Conservation (phyloP, 2,113 vertebrate genomes). For the Ammodramus savannarum region DNA sequence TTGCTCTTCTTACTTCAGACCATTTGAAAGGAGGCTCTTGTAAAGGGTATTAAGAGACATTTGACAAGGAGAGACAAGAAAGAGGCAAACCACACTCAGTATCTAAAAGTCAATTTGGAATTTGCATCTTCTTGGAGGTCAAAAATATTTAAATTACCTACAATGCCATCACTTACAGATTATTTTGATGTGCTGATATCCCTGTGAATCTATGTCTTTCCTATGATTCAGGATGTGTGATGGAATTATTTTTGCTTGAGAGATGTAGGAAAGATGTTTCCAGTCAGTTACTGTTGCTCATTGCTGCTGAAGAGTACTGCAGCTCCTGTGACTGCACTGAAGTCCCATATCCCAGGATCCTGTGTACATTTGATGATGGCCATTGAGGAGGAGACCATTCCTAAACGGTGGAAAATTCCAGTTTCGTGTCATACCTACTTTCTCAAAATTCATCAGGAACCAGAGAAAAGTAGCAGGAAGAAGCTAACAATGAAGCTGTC, state of each 20-base stretch:
- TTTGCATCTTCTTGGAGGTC: neutral
- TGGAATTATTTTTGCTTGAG: neutral
- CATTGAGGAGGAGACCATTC: neutral
- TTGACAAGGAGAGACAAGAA: neutral
- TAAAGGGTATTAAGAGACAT: neutral
- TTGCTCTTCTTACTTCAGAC: neutral
- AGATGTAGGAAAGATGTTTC: neutral
- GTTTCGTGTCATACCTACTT: neutral
- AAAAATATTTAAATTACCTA: neutral
- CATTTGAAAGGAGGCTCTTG: neutral
- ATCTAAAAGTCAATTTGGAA: neutral
- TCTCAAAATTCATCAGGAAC: neutral
- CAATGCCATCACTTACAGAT: neutral
- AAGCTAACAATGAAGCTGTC: neutral
- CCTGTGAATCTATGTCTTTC: neutral
- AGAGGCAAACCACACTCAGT: neutral
- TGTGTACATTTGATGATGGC: rapidly evolving
- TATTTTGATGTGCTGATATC: neutral
- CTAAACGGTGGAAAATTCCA: neutral
- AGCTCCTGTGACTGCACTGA: neutral
- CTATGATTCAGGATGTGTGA: neutral
- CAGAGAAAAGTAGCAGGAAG: neutral
- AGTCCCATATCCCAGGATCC: neutral
- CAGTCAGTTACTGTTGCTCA: neutral
- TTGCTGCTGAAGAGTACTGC: neutral